phyloP scores from a whole-genome alignment of 2,797 vertebrate genomes.

The Gymnocypris eckloni region DNA sequence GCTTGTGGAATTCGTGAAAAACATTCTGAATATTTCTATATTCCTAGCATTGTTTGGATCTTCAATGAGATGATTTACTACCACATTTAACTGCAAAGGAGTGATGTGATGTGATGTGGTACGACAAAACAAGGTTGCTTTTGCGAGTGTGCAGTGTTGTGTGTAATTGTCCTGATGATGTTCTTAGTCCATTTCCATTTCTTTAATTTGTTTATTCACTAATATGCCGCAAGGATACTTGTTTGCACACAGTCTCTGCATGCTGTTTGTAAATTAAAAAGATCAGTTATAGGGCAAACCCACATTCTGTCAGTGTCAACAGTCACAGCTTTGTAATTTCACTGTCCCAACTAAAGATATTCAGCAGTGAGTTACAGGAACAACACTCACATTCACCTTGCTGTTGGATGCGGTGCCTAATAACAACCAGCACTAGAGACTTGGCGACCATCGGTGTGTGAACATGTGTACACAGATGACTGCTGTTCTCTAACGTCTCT shows the following conservation, averaged over 20 bases:
- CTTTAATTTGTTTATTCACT: background rate
- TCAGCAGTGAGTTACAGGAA: background rate
- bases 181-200: background rate
- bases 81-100: background rate
- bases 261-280: background rate
- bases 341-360: background rate
- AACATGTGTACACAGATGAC: slow-evolving; percentile 3
- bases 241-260: background rate
- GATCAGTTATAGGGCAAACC: background rate
- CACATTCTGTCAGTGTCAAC: background rate
- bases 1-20: background rate
- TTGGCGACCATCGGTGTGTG: background rate
- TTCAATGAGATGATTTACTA: background rate
- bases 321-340: background rate
- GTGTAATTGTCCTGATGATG: background rate
- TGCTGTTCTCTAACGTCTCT: slow-evolving; percentile 39
- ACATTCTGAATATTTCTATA: background rate
- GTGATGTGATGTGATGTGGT: background rate
- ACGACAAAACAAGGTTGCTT: background rate
- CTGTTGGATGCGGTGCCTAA: background rate
- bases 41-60: background rate
- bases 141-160: background rate
- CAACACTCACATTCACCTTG: background rate
- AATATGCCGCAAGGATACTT: background rate
- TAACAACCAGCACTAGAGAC: background rate